phyloP scores from a whole-genome alignment of 1,140 invertebrate genomes.

The Penaeus indicus region DNA sequence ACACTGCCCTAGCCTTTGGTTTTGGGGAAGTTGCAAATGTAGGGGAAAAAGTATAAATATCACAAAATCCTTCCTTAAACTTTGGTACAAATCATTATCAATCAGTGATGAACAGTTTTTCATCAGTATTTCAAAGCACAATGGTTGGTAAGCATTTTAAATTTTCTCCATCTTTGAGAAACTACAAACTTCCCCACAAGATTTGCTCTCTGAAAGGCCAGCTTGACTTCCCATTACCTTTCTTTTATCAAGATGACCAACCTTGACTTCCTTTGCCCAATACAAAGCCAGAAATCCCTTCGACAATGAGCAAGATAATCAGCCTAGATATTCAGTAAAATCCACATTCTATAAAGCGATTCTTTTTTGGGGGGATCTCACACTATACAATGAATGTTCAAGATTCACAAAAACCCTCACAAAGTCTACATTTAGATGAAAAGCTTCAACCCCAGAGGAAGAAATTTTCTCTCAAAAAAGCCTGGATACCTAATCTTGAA shows the following conservation, averaged over 20 bases:
- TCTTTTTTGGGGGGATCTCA: constrained; percentile 12
- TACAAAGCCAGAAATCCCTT: constrained; percentile 12
- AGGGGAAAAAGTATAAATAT: constrained; percentile 15
- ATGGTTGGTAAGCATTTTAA: too few species aligned
- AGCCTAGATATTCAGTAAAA: constrained; percentile 22
- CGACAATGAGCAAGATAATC: constrained; percentile 26
- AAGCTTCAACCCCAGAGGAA: constrained; percentile 7
- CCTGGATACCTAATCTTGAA: constrained; percentile 17
- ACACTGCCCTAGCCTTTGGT: constrained; percentile 2
- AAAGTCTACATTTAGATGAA: constrained; percentile 8
- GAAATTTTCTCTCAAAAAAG: background rate
- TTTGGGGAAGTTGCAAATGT: constrained; percentile 14
- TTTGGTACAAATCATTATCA: too few species aligned
- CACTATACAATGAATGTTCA: constrained; percentile 28
- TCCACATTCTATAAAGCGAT: constrained; percentile 40
- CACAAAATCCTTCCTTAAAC: too few species aligned
- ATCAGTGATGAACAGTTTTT: too few species aligned
- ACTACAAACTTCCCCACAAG: too few species aligned
- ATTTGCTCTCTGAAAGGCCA: too few species aligned
- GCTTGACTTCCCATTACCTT: constrained; percentile 6
- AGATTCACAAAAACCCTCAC: constrained; percentile 17
- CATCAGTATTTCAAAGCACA: too few species aligned
- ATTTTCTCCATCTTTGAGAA: too few species aligned
- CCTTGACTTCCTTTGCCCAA: background rate
- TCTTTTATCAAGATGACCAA: background rate